Evolutionary conservation across 2,113 vertebrate genomes (phyloP).

Genomic region (Excalfactoria chinensis): DNA sequence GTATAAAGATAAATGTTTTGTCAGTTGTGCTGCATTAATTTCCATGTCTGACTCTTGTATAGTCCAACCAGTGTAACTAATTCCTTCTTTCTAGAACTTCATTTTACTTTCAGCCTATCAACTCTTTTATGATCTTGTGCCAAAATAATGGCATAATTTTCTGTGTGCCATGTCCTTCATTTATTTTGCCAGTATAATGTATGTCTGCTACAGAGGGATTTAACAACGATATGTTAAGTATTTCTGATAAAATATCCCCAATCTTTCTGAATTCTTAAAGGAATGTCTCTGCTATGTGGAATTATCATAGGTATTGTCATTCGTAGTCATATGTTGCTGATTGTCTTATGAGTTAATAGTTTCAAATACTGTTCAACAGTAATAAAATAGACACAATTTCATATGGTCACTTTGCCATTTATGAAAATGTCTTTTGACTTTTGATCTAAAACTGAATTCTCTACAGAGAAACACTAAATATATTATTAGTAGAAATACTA

Average conservation of each 20-base stretch:
- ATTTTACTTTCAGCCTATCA: conserved; percentile 25
- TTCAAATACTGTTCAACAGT: not conserved
- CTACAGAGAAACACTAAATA: not conserved
- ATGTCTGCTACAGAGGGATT: conserved; percentile 14
- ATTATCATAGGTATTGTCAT: not conserved
- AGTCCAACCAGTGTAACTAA: not conserved
- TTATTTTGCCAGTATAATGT: not conserved
- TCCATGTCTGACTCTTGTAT: not conserved
- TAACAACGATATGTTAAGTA: conserved; percentile 53
- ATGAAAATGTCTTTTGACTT: not conserved
- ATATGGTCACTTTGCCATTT: not conserved
- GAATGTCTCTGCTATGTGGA: not conserved
- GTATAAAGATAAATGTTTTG: conserved; percentile 14
- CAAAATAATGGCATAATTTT: conserved; percentile 52
- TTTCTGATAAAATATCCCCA: conserved; percentile 35
- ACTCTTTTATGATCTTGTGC: conserved; percentile 26
- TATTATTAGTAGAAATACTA: not conserved
- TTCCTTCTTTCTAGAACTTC: not conserved
- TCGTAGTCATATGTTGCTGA: not conserved
- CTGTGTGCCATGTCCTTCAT: not conserved
- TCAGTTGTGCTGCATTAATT: not conserved
- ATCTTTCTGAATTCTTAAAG: not conserved
- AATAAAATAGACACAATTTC: not conserved
- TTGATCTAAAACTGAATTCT: not conserved
- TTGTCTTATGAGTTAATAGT: not conserved